Evolutionary conservation across 2,113 vertebrate genomes (phyloP).

Genomic region (Gracilinanus agilis): DNA sequence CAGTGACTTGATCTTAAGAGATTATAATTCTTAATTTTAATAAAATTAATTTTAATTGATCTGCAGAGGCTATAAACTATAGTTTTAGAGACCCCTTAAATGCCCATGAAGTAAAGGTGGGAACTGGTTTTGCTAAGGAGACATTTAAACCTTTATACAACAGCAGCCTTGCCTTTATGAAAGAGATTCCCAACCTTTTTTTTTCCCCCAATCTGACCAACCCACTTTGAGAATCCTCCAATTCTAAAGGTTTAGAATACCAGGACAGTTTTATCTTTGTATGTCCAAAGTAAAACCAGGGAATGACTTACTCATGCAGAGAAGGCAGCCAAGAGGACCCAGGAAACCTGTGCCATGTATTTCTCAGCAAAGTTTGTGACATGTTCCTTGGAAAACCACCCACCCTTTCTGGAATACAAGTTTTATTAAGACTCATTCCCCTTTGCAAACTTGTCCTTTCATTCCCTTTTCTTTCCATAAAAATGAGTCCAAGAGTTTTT

Average conservation of each 20-base stretch:
- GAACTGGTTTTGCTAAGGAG: neutral
- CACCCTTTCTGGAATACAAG: constrained; percentile 42
- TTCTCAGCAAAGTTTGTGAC: constrained; percentile 5
- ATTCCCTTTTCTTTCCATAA: neutral
- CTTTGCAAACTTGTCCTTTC: fast-evolving
- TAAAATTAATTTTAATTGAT: neutral
- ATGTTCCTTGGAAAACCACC: constrained; percentile 27
- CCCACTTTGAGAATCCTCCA: neutral
- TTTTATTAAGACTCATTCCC: neutral
- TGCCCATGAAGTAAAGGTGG: neutral
- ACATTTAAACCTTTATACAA: neutral
- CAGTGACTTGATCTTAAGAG: neutral
- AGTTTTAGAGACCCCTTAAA: neutral
- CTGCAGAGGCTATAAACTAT: neutral
- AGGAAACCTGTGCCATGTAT: neutral
- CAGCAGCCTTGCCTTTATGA: neutral
- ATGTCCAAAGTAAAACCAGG: neutral
- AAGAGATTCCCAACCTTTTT: neutral
- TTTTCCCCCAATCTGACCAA: neutral
- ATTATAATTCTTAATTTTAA: too few species aligned
- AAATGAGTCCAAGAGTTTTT: neutral
- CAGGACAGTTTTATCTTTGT: neutral
- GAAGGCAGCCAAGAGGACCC: neutral
- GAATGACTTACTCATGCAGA: neutral
- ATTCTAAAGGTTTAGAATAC: neutral